Percentiles rank a stretch among this genome's conserved stretches.
phyloP scores from a whole-genome alignment of 2,888 invertebrate species.

The Eurois occulta region DNA sequence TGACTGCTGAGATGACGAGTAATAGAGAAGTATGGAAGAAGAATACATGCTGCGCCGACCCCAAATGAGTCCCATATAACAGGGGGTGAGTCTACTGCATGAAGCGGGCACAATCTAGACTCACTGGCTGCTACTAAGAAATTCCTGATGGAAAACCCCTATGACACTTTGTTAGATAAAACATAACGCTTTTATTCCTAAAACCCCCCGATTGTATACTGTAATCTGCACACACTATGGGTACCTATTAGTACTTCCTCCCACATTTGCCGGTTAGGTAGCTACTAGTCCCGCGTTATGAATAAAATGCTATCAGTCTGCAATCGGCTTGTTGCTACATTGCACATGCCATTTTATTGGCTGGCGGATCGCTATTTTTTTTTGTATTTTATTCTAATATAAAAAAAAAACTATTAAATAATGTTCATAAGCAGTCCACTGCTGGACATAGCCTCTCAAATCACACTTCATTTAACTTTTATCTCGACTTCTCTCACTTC shows the following conservation, averaged over 20 bases:
- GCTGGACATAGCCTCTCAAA: not conserved
- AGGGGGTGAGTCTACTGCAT: too few relatives aligned
- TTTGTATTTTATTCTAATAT: not conserved
- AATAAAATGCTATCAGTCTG: slow-evolving; percentile 31
- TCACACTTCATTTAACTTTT: not conserved
- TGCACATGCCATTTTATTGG: slow-evolving; percentile 37
- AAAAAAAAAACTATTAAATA: not conserved
- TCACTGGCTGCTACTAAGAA: too few relatives aligned
- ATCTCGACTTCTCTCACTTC: not conserved
- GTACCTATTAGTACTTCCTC: slow-evolving; percentile 2
- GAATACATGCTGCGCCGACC: too few relatives aligned
- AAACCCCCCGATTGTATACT: not conserved
- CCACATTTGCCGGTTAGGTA: not conserved
- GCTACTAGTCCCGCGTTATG: not conserved
- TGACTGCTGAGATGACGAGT: too few relatives aligned
- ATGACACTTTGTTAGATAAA: too few relatives aligned
- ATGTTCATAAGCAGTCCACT: not conserved
- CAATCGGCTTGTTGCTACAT: not conserved
- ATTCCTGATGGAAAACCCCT: too few relatives aligned
- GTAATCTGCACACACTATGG: not conserved
- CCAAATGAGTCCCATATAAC: too few relatives aligned
- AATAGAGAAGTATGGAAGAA: too few relatives aligned
- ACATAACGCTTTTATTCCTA: too few relatives aligned
- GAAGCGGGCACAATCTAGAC: too few relatives aligned
- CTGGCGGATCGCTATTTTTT: not conserved